Evolutionary conservation across 1,140 invertebrate genomes (phyloP), one percentile per base, ranked within the genome.

Genomic region (Orius laevigatus): DNA sequence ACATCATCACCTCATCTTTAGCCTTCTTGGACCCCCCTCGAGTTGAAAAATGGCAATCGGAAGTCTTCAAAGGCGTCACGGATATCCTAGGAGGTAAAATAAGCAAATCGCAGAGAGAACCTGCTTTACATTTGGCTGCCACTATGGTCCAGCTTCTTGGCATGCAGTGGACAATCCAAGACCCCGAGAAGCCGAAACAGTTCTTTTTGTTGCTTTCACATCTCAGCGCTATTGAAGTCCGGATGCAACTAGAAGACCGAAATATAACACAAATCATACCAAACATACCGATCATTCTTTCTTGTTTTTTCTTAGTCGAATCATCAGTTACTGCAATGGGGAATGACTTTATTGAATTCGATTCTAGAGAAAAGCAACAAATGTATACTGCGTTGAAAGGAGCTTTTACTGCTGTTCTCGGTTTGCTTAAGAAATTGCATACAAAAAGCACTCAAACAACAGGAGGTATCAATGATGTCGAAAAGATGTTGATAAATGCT

Each of bases 191-290:
- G 55, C 76, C 78, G 48, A 84, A 81, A 64, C 75, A 81, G 58
- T 83, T 91, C 56, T 83, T 92, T 55, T 66, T 92, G 1, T 63
- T 92, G 35, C 63, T 92, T 2, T 74, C 91, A 46, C 87, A 93
- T 62, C 63, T 95, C 14, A 78, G 81, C 53, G 84, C 85, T 43
- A 86, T 95, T 60, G 90, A 94, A 71, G 78, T 92, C 2, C 73
- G 87, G 57, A 92, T 95, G 85, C 81, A 87, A 57, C 64, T 93
- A 36, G 89, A 95, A 60, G 84, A 87, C 52, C 80, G 81, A 55
- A 58, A 57, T 19, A 69, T 90, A 51, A 83, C 88, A 61, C 70
- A 81, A 61, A 78, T 86, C 5, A 73, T 80, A 58, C 64, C 70
- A 20, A 78, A 84, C 65, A 74, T 73, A 18, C 78, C 87, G 43